These are phyloP conservation scores for Chelmon rostratus DNA, from an alignment of 2,797 vertebrate genomes.

Conservation along the genomic window DNA sequence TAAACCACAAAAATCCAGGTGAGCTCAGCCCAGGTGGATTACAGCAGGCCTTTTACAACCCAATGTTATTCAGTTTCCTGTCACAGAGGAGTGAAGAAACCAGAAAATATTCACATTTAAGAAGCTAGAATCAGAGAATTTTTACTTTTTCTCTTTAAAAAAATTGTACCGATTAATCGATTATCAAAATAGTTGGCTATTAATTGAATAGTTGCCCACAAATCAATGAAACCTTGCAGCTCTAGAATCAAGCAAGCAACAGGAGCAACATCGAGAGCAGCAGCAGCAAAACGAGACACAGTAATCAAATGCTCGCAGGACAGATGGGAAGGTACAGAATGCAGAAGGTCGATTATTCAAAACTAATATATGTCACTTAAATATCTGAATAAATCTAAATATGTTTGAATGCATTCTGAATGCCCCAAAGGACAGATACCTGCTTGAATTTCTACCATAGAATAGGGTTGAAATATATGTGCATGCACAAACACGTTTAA, in stretches of 20 bases:
- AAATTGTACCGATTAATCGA: no score
- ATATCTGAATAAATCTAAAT: not conserved
- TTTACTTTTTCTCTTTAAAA: no score
- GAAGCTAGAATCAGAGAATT: no score
- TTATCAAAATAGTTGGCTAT: no score
- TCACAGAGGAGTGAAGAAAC: no score
- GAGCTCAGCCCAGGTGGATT: not conserved
- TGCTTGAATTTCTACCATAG: not conserved
- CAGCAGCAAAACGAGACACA: not conserved
- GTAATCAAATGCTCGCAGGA: not conserved
- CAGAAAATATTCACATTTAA: no score
- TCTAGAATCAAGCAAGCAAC: slow-evolving; percentile 3
- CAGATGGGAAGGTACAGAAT: not conserved
- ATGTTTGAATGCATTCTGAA: no score
- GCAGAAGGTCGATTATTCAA: not conserved
- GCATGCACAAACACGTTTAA: not conserved
- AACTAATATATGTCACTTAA: not conserved
- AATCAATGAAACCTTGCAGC: no score
- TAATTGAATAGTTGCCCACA: no score
- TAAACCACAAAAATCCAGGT: not conserved
- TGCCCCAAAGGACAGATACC: no score
- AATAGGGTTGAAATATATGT: not conserved
- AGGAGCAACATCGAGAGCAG: not conserved
- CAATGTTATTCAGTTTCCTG: no score
- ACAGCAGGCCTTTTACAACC: not conserved